Evolutionary conservation across 2,888 invertebrate species (phyloP), one percentile per base, ranked within the genome.

Genomic region (Saturnia pavonia): DNA sequence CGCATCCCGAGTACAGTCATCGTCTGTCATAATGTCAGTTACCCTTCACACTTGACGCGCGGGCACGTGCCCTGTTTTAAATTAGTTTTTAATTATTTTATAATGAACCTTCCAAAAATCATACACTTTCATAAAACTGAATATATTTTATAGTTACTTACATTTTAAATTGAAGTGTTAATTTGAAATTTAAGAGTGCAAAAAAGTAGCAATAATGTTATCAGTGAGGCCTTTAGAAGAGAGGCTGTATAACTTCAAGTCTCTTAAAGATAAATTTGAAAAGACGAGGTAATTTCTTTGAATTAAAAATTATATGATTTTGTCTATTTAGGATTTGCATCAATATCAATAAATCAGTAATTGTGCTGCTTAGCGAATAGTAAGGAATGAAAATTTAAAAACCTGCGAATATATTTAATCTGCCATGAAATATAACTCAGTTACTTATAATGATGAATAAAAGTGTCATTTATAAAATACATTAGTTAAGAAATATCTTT

Each of bases 201-300:
- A 78, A 67, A 72, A 75, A 78, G 72, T 67, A 72, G 73, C n/a
- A 74, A 87, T 83, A 80, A 91, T 92, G 90, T 78, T 93, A 76
- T 89, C 91, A 4, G 77, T 90, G 70, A 81, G 90, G 19, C 79
- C 85, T 14, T 79, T 85, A 68, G 88, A 91, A 12, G 90, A 91
- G 54, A 84, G 93, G 71, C 87, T 90, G 68, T 93, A 81, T 76
- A 92, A 84, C 77, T 94, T 94, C 76, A 87, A 91, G 72, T 87
- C 85, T 72, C 77, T 93, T 43, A 93, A 90, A 80, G 91, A 92
- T 69, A 88, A 89, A 78, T 94, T 94, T 82, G 93, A 94, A 77
- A 73, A 84, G 73, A 74, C 84, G 72, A 93, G 93, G 92, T 93
- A 91, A 85, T 40, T 34, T 45, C 9, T 54, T 22, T 54, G 4